These are phyloP conservation scores for Muraenolepis orangiensis DNA, from an alignment of 2,797 vertebrate genomes.

Conservation along the genomic window DNA sequence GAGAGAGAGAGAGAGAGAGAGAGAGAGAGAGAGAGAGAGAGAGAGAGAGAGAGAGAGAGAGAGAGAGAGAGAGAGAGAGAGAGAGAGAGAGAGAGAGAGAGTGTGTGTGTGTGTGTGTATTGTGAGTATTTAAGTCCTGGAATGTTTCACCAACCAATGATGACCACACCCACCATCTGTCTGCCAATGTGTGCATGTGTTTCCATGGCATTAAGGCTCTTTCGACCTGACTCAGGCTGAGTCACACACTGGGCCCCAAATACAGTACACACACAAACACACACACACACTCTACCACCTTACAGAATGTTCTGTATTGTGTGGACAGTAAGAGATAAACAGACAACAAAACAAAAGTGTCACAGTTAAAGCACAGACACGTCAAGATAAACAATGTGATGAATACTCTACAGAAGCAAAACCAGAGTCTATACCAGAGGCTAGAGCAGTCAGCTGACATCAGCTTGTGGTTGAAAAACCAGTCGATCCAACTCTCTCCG, in stretches of 20 bases:
- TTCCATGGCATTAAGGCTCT: background rate
- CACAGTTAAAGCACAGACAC: too few relatives aligned
- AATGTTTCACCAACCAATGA: conserved; percentile 45
- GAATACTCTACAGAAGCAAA: too few relatives aligned
- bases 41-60: background rate
- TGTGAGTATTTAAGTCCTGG: conserved; percentile 42
- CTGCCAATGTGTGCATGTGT: conserved; percentile 18
- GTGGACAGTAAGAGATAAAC: background rate
- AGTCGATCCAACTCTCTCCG: background rate
- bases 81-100: conserved; percentile 14
- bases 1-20: background rate
- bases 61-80: background rate
- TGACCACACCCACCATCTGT: conserved; percentile 52
- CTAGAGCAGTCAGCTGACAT: background rate
- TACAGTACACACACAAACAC: background rate
- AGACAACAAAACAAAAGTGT: background rate
- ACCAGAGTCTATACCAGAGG: too few relatives aligned
- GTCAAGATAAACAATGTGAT: too few relatives aligned
- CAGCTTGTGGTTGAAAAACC: background rate
- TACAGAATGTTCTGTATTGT: background rate
- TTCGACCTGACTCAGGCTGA: conserved; percentile 1
- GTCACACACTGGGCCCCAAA: background rate
- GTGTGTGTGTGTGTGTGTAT: conserved; percentile 39
- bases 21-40: background rate
- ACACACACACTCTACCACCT: background rate